phyloP scores from a whole-genome alignment of 2,797 vertebrate species.

The Sciaenops ocellatus region DNA sequence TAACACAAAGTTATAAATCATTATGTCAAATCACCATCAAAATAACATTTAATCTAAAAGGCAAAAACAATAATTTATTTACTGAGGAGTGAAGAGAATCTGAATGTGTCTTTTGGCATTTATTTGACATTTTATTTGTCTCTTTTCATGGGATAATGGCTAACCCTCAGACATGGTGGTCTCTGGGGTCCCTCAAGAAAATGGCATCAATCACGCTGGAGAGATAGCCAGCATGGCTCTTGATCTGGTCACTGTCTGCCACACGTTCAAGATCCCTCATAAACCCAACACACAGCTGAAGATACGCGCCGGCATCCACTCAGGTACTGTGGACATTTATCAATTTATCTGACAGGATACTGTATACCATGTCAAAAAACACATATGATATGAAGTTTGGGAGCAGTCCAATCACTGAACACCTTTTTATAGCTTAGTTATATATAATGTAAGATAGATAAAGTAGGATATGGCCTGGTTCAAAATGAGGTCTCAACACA shows the following conservation, averaged over 20 bases:
- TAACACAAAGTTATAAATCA: background rate
- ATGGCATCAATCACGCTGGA: conserved; percentile 85
- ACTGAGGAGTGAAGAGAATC: background rate
- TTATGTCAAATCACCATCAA: background rate
- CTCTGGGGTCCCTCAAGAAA: conserved; percentile 87
- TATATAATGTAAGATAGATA: too few relatives aligned
- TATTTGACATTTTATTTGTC: background rate
- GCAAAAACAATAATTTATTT: background rate
- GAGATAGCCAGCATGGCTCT: conserved; percentile 88
- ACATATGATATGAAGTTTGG: background rate
- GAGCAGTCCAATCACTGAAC: background rate
- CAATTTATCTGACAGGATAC: background rate
- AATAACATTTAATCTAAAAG: background rate
- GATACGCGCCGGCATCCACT: conserved; percentile 86
- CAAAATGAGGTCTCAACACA: too few relatives aligned
- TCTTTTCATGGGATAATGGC: conserved; percentile 19
- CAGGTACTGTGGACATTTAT: conserved; percentile 70
- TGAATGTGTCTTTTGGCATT: conserved; percentile 5
- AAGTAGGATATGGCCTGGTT: too few relatives aligned
- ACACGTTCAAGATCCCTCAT: conserved; percentile 87
- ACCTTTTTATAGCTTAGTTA: background rate
- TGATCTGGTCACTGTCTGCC: conserved; percentile 83
- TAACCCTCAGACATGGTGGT: conserved; percentile 87
- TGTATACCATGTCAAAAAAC: background rate
- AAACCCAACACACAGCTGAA: conserved; percentile 85